A percentile compares a stretch with the other conserved stretches of the same genome.
Conservation (phyloP, 2,113 vertebrate genomes). For the Salvelinus fontinalis region DNA sequence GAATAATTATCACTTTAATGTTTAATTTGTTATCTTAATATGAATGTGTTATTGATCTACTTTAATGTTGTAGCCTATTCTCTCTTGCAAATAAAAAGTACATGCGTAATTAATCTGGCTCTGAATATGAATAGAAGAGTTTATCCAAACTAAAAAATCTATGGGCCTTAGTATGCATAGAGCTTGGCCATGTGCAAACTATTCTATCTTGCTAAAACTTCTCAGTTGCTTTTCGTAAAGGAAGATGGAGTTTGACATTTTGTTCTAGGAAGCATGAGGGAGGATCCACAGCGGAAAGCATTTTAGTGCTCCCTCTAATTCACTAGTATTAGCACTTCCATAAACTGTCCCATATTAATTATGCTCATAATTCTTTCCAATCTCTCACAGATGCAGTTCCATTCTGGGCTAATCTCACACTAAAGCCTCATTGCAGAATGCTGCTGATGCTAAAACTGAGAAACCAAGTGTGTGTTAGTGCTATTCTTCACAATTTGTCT, state of each 20-base stretch:
- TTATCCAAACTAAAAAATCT: too few species aligned
- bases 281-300: constrained; percentile 16
- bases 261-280: constrained; percentile 20
- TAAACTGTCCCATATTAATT: constrained; percentile 24
- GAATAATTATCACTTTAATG: too few species aligned
- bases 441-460: constrained; percentile 7
- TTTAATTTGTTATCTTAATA: too few species aligned
- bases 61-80: too few species aligned
- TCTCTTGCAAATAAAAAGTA: too few species aligned
- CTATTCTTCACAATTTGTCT: constrained; percentile 1
- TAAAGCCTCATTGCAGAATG: constrained; percentile 8
- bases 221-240: not conserved
- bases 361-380: constrained; percentile 26
- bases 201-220: not conserved
- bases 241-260: not conserved
- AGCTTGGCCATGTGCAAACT: too few species aligned
- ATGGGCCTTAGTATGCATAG: too few species aligned
- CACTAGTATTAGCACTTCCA: constrained; percentile 21
- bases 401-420: constrained; percentile 21
- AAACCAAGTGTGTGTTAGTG: constrained; percentile 32
- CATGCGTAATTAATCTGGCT: too few species aligned
- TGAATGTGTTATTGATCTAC: too few species aligned
- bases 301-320: constrained; percentile 27
- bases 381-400: not conserved
- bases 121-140: too few species aligned